Evolutionary conservation across 1,140 invertebrate genomes (phyloP), one percentile per base, ranked within the genome.

Genomic region (Hirudo medicinalis): DNA sequence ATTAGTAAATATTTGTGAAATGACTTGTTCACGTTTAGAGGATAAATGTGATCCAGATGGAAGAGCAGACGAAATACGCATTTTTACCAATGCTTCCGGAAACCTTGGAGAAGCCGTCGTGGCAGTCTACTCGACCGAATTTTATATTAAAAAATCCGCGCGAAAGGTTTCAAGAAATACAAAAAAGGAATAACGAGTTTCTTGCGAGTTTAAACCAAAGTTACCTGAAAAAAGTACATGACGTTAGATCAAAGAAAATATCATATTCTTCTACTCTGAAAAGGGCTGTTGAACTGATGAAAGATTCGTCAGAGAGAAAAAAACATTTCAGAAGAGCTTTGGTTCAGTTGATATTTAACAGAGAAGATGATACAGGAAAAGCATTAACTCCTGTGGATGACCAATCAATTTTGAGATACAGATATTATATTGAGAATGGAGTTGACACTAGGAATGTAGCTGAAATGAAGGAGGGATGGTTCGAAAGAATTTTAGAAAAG

Each of bases 361-460:
- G 25, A 27, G 60, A 63, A 63, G 25, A 63, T 63, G 25, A 6
- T 9, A 32, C 25, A 63, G 60, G 9, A 27, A 13, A 27, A 63
- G 25, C 25, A 15, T 27, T 13, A 27, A 15, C 19, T 15, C 25
- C 25, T 19, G 0, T 15, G 32, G 60, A 27, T 63, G 60, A 27
- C 32, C 60, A 27, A 27, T 63, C 32, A 5, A 49, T 70, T 54
- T 70, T 82, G 75, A 85, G 89, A 74, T 94, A 94, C 82, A 91
- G 92, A 79, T 92, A 91, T 81, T 95, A 93, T 76, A 87, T 94
- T 69, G 87, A 88, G 77, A 88, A 92, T 81, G 91, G 91, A 0
- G 88, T 94, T 49, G 90, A 92, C 78, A 91, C 91, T 54, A 86
- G 88, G 70, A 87, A 92, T 79, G 89, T 94, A 0, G 88, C 90